Conservation (phyloP, 2,888 invertebrate genomes). For the Andricus quercusramuli region DNA sequence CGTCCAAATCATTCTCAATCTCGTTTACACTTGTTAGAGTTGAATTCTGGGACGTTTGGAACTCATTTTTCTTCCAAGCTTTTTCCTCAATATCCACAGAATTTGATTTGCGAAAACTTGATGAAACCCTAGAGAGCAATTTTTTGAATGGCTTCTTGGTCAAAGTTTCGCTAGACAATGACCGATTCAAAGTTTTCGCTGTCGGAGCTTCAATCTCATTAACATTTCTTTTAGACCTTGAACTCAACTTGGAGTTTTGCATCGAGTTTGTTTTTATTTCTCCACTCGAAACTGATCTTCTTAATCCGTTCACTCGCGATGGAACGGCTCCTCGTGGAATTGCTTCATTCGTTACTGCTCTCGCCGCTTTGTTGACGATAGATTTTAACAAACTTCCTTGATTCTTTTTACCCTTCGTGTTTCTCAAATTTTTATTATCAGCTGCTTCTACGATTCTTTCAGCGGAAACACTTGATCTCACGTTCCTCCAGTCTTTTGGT, state of each 20-base stretch:
- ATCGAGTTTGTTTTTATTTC: background rate
- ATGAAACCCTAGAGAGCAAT: background rate
- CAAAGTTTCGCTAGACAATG: background rate
- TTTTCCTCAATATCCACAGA: background rate
- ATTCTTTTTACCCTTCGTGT: background rate
- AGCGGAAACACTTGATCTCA: background rate
- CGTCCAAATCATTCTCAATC: background rate
- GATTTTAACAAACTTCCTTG: background rate
- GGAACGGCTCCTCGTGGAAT: background rate
- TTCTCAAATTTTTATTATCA: background rate
- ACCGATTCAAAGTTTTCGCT: background rate
- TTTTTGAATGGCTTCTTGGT: background rate
- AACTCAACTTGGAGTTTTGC: background rate
- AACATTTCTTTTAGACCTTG: background rate
- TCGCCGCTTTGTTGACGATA: background rate
- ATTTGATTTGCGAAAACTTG: background rate
- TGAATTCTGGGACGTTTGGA: background rate
- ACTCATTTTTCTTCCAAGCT: background rate
- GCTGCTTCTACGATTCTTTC: background rate
- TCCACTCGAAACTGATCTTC: background rate
- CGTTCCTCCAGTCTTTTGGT: background rate
- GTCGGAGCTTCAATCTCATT: background rate
- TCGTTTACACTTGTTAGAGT: background rate
- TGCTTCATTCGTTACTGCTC: background rate
- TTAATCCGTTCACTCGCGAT: background rate